A percentile compares a stretch with the other conserved stretches of the same genome.
Conservation (phyloP, 2,797 vertebrate species). For the Tinamus major region DNA sequence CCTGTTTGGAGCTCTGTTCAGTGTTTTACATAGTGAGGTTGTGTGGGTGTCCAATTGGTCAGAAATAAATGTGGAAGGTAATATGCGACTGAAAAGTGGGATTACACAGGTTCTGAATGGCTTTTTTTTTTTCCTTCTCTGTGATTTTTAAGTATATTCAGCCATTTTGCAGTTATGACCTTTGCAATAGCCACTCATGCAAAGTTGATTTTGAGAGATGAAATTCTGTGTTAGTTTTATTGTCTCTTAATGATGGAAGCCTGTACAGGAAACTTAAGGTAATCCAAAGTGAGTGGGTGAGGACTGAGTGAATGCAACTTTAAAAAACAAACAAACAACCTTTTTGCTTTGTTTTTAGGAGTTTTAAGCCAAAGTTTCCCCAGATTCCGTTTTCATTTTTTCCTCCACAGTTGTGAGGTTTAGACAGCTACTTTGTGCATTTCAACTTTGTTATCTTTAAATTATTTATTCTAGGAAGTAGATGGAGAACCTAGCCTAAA, state of each 20-base stretch:
- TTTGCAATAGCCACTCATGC: neutral
- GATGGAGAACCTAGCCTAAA: neutral
- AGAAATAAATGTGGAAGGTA: neutral
- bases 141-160: neutral
- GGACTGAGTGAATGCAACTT: neutral
- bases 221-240: neutral
- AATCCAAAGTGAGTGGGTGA: neutral
- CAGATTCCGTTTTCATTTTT: neutral
- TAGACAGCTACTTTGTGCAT: neutral
- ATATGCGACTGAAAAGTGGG: neutral
- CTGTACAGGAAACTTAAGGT: neutral
- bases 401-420: neutral
- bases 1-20: neutral
- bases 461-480: neutral
- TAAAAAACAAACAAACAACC: neutral
- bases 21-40: neutral
- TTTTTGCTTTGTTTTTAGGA: neutral
- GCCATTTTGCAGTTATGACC: neutral
- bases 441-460: neutral
- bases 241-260: neutral
- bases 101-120: neutral
- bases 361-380: neutral
- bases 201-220: neutral
- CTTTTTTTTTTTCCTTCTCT: neutral
- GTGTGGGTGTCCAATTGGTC: neutral